Evolutionary conservation across 2,797 vertebrate genomes (phyloP), one percentile per base, ranked within the genome.

Genomic region (Ctenopoma multispine): DNA sequence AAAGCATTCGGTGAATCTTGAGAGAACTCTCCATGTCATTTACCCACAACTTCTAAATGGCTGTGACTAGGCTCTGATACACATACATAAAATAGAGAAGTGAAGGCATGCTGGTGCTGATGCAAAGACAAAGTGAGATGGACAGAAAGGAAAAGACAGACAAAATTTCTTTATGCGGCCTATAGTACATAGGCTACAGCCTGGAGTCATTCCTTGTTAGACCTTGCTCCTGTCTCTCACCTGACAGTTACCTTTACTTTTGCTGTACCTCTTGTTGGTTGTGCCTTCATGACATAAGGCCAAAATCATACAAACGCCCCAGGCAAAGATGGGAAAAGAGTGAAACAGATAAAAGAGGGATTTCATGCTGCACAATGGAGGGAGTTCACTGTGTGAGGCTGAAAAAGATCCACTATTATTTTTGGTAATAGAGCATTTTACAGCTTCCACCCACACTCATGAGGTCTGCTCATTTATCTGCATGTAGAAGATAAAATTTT

Each of bases 381-480:
- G 34, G 57, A 72, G 49, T 44, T 81, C 48, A 63, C 46, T 59
- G 46, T 49, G 27, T 27, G 56, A 55, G 41, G 63, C 46, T 38
- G n/a, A 15, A 58, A 43, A 53, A 63, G 68, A 65, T 20, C 5
- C 58, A n/a, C 40, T 64, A 72, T 73, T 69, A 49, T 69, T 72
- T 38, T 58, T 38, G 21, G 69, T 81, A 77, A 87, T 74, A 83
- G 69, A 62, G 71, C 63, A 40, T 84, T 88, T 88, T 76, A 84
- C 58, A 72, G 20, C 63, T 51, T 21, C 4, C 15, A 60, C 60
- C n/a, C 53, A 38, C 72, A 59, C 50, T 54, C 14, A 21, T 7
- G 21, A 13, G 9, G 21, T 41, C 46, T 58, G 27, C 56, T 61
- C 23, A 8, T 72, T 77, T 74, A 54, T 54, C 43, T 36, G 13